Evolutionary conservation across 1,140 invertebrate species (phyloP).

Genomic region (Zaprionus nigranus): DNA sequence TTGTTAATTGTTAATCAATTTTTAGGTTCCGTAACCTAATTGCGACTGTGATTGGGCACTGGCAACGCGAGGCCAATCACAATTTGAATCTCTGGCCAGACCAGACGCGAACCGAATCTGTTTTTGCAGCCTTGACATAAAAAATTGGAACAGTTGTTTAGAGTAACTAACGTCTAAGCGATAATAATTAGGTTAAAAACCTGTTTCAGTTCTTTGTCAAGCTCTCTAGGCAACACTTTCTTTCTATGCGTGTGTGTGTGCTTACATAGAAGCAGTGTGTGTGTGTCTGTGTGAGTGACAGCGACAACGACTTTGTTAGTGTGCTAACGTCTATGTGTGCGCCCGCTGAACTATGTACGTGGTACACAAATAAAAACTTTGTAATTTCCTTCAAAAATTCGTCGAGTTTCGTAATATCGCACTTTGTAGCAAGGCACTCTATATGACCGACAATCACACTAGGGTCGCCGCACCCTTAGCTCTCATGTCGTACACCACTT

Average conservation of each 20-base stretch:
- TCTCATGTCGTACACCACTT: constrained; percentile 26
- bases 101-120: constrained; percentile 10
- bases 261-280: not conserved
- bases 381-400: constrained; percentile 56
- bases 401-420: constrained; percentile 70
- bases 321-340: constrained; percentile 20
- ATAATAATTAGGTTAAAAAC: constrained; percentile 80
- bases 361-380: constrained; percentile 72
- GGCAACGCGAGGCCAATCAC: not conserved
- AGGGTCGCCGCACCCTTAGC: constrained; percentile 64
- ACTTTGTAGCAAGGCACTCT: constrained; percentile 58
- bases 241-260: constrained; percentile 50
- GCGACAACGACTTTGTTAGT: constrained; percentile 17
- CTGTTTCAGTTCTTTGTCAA: constrained; percentile 77
- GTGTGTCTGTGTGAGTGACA: constrained; percentile 25
- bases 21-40: constrained; percentile 33
- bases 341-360: constrained; percentile 63
- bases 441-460: constrained; percentile 31
- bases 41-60: not conserved
- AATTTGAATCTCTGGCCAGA: not conserved
- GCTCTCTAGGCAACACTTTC: constrained; percentile 69
- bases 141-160: constrained; percentile 38
- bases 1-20: constrained; percentile 29
- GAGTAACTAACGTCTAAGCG: constrained; percentile 40
- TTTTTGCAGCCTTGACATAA: constrained; percentile 67